Base-by-base conservation (phyloP, 2,888 invertebrate species). In the Cacoxenus indagator region DNA sequence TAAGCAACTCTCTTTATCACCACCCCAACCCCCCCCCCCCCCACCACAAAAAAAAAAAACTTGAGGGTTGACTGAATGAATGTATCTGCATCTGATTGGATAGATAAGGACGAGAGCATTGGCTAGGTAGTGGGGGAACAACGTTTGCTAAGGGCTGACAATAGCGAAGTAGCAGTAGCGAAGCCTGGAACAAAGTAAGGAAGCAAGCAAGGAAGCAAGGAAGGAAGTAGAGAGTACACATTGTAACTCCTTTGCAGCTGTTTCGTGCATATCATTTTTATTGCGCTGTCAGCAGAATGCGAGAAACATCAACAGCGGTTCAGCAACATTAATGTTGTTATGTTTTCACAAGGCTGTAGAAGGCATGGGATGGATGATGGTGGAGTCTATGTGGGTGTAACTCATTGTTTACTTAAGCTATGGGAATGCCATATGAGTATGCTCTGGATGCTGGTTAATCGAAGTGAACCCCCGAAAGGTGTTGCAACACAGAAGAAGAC, bases 221-320 rank as follows among this genome's bases (percentile, higher is more conserved):
- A 9, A 37, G 2, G 8, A 14, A 1, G 37, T 1, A 37, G 4
- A 4, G 37, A 1, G 14, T n/a, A n/a, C n/a, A 37, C 5, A 14
- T 31, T 37, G 37, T 37, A 37, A 37, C 37, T 2, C 9, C 14
- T 37, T 37, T 37, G 37, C 2, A 11, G 37, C 37, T 61, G 17
- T 19, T 24, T 27, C 61, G 75, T 76, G 76, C 81, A 83, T 78
- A 83, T 84, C 80, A 80, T 78, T 84, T 83, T 83, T 84, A 84
- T 83, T 83, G 83, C 84, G 72, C 78, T 84, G 83, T 80, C 82
- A 85, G 76, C 76, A 65, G 43, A 65, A 66, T 69, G 46, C 54
- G 31, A 75, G 48, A 67, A 72, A 71, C 71, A 72, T 65, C 70
- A 70, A 69, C 70, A 73, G 37, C 4, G 9, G 14, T 11, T 71